A percentile compares a stretch with the other conserved stretches of the same genome.
phyloP scores from a whole-genome alignment of 2,888 invertebrate species.

The Parascotia fuliginaria region DNA sequence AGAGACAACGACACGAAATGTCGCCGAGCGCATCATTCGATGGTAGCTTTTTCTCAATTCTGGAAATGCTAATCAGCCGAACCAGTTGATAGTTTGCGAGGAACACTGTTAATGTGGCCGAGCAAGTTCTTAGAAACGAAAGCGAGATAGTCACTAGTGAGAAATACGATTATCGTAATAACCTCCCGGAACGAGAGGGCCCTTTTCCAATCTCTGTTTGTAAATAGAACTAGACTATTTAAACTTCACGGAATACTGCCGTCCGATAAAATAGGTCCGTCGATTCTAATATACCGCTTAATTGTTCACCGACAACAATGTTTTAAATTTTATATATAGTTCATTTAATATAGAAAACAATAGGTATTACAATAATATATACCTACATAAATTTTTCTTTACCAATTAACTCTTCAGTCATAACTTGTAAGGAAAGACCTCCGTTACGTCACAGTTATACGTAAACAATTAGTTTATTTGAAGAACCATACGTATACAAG shows the following conservation, averaged over 20 bases:
- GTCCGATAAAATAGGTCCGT: conserved; percentile 17
- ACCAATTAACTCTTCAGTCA: too few relatives aligned
- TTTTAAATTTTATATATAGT: conserved; percentile 2
- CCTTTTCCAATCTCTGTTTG: conserved; percentile 70
- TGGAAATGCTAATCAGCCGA: conserved; percentile 78
- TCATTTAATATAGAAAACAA: not conserved
- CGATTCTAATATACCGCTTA: conserved; percentile 11
- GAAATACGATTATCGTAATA: conserved; percentile 83
- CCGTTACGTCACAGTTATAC: not conserved
- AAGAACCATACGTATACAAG: not conserved
- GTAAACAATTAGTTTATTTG: too few relatives aligned
- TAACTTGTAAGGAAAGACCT: too few relatives aligned
- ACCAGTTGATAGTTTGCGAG: conserved; percentile 79
- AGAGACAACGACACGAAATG: too few relatives aligned
- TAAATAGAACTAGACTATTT: conserved; percentile 54
- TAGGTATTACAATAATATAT: not conserved
- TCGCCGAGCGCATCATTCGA: conserved; percentile 11
- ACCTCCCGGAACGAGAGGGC: conserved; percentile 73
- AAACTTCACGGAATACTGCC: conserved; percentile 42
- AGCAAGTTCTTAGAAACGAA: conserved; percentile 80
- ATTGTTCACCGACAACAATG: conserved; percentile 13
- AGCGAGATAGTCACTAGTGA: conserved; percentile 78
- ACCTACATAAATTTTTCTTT: too few relatives aligned
- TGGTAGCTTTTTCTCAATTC: conserved; percentile 68
- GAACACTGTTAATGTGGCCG: conserved; percentile 60